These are phyloP conservation scores for Euclidia mi DNA, from an alignment of 2,888 invertebrate genomes.

Conservation along the genomic window DNA sequence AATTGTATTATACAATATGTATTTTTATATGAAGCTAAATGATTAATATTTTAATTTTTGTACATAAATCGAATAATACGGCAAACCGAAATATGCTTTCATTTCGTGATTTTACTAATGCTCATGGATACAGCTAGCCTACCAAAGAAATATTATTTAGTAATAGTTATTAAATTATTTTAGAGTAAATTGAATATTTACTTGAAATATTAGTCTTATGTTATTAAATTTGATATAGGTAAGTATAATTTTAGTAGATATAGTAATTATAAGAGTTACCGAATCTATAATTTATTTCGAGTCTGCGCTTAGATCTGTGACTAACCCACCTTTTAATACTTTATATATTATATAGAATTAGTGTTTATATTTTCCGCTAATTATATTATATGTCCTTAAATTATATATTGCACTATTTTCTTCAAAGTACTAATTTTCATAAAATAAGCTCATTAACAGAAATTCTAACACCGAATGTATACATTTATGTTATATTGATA, in stretches of 20 bases:
- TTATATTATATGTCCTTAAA: conserved; percentile 13
- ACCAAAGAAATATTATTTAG: conserved; percentile 80
- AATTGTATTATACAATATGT: conserved; percentile 17
- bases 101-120: conserved; percentile 70
- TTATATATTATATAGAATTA: conserved; percentile 13
- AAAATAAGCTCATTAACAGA: too few species aligned
- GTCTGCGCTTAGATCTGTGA: conserved; percentile 19
- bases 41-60: conserved; percentile 37
- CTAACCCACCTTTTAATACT: conserved; percentile 24
- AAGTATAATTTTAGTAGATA: conserved; percentile 21
- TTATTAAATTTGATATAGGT: conserved; percentile 15
- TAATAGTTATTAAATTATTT: conserved; percentile 41
- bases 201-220: conserved; percentile 19
- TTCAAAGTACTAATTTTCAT: conserved; percentile 1
- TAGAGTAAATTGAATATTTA: conserved; percentile 21
- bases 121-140: conserved; percentile 82
- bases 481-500: conserved; percentile 16
- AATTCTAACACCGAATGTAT: conserved; percentile 4
- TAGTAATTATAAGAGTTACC: conserved; percentile 32
- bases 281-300: conserved; percentile 22
- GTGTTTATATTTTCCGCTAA: conserved; percentile 9
- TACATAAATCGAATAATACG: conserved; percentile 49
- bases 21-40: conserved; percentile 32
- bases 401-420: conserved; percentile 4
- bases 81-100: conserved; percentile 48